Evolutionary conservation across 2,113 vertebrate genomes (phyloP).

Genomic region (Oncorhynchus gorbuscha): DNA sequence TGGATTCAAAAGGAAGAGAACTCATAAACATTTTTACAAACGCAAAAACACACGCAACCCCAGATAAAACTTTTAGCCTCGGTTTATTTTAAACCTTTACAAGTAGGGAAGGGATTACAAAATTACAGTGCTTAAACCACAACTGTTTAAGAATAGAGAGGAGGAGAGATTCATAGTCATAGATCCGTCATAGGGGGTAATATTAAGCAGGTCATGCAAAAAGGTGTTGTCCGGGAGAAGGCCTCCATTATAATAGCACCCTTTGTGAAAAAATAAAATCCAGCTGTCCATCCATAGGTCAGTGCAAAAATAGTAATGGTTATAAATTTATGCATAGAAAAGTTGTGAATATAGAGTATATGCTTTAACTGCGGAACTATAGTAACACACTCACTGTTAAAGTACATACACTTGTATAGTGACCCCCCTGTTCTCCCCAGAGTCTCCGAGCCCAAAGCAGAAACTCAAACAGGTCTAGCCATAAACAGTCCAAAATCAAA

Average conservation of each 20-base stretch:
- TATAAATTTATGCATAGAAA: conserved; percentile 71
- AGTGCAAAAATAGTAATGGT: conserved; percentile 79
- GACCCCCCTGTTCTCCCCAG: conserved; percentile 35
- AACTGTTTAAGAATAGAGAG: conserved; percentile 64
- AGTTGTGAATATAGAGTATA: conserved; percentile 70
- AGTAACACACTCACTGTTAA: conserved; percentile 48
- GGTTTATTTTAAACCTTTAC: conserved; percentile 79
- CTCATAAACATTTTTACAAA: background rate
- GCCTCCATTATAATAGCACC: conserved; percentile 80
- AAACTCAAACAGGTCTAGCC: too few relatives aligned
- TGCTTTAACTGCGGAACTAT: conserved; percentile 59
- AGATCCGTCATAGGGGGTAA: conserved; percentile 72
- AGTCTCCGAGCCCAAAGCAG: conserved; percentile 49
- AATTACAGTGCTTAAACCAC: conserved; percentile 76
- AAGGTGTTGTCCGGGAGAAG: conserved; percentile 79
- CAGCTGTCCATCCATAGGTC: conserved; percentile 66
- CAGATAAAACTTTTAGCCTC: conserved; percentile 59
- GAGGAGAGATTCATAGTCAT: conserved; percentile 45
- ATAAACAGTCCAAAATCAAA: too few relatives aligned
- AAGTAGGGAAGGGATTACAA: conserved; percentile 70
- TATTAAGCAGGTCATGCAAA: conserved; percentile 82
- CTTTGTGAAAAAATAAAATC: conserved; percentile 79
- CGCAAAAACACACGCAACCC: conserved; percentile 40
- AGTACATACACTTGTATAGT: conserved; percentile 53
- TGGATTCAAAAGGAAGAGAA: too few relatives aligned